Base-by-base conservation (phyloP, 2,113 vertebrate genomes). In the Machaerirhynchus nigripectus region DNA sequence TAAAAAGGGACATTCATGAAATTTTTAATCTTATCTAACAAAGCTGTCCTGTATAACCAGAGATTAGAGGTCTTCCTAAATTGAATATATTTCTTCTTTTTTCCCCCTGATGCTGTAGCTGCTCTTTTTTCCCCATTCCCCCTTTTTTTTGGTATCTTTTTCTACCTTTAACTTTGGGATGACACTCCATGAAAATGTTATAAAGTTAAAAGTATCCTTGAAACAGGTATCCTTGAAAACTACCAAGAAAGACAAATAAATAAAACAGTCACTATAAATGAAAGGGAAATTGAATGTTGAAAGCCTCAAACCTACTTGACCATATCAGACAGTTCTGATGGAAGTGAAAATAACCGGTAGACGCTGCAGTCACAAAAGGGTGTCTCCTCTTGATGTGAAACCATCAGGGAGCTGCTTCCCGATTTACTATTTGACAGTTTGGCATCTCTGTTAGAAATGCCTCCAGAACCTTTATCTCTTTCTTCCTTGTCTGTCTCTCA, bases 1-100 rank as follows among this genome's bases (percentile, higher is more conserved):
- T 73, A 94, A 96, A 94, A 92, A 73, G 77, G 87, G 82, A 89
- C 91, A 95, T 95, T 97, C 95, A 88, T 50, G 88, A 97, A 94
- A 92, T 90, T 92, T 94, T 97, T 88, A 80, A 97, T 96, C 96
- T 97, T 95, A 97, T 97, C 96, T 95, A 94, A 89, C 87, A 97
- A 97, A 96, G 96, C 95, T 96, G 91, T 90, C 94, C 97, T 96
- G 95, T 85, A 96, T 89, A 91, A 94, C 90, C 65, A 89, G 93
- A 96, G 97, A 98, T 97, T 95, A 97, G 93, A 69, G 89, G 87
- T 90, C 92, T 93, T 93, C 89, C 86, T 78, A 95, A 96, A 97
- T 77, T 60, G 80, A 96, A 97, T 84, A 64, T 65, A 93, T 93
- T 93, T 90, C 40, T 82, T 81, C 92, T 73, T 97, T 97, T 97